Evolutionary conservation across 2,797 vertebrate species (phyloP).

Genomic region (Nasua narica): DNA sequence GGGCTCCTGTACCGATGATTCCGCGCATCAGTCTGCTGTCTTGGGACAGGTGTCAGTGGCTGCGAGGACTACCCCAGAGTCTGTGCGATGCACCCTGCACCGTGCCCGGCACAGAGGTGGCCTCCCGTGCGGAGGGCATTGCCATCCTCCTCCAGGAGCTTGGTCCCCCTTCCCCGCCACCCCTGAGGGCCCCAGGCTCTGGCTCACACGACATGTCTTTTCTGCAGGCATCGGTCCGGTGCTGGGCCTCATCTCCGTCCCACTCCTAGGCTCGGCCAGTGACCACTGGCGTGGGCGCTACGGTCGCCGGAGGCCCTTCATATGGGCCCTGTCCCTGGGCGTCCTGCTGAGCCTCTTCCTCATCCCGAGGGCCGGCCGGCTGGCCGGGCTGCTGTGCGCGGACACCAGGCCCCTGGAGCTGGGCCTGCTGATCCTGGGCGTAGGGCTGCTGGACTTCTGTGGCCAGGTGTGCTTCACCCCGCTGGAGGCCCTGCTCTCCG

Average conservation of each 20-base stretch:
- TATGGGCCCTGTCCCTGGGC: constrained; percentile 88
- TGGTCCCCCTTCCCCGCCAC: accelerated
- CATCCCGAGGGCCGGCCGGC: constrained; percentile 84
- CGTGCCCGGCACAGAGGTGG: accelerated
- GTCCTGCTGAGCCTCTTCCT: constrained; percentile 88
- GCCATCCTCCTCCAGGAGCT: neutral
- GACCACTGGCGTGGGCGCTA: constrained; percentile 89
- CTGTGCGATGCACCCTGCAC: accelerated
- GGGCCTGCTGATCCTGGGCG: constrained; percentile 86
- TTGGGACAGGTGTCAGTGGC: neutral
- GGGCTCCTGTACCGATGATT: neutral
- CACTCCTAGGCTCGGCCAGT: constrained; percentile 88
- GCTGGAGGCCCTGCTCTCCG: constrained; percentile 89
- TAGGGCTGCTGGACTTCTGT: constrained; percentile 89
- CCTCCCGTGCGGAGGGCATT: accelerated
- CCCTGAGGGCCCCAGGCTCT: accelerated
- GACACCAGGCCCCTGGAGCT: constrained; percentile 82
- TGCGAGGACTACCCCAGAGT: neutral
- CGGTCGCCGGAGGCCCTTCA: constrained; percentile 90
- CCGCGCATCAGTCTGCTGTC: neutral
- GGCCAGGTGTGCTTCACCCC: constrained; percentile 92
- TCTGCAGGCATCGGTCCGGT: constrained; percentile 88
- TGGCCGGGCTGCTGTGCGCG: constrained; percentile 80
- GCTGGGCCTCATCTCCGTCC: constrained; percentile 87
- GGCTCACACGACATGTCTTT: neutral